Conservation (phyloP, 2,888 invertebrate genomes). For the Epistrophe grossulariae region DNA sequence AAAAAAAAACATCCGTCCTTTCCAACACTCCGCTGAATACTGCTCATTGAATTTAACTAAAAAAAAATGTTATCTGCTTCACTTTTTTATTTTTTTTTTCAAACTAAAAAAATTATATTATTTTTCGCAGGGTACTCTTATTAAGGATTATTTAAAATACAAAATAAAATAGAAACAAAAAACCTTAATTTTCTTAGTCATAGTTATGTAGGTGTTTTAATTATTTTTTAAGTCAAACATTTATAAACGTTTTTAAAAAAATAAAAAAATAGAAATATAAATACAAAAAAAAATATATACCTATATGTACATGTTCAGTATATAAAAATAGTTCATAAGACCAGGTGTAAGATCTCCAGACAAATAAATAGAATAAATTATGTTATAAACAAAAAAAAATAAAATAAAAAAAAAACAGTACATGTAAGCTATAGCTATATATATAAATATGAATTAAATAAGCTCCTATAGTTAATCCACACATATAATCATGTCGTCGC, state of each 20-base stretch:
- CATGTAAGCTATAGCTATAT: slow-evolving; percentile 16
- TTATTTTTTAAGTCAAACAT: slow-evolving; percentile 25
- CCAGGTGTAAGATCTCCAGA: slow-evolving; percentile 76
- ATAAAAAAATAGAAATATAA: background rate
- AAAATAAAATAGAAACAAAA: background rate
- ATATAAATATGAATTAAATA: slow-evolving; percentile 13
- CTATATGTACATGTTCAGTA: slow-evolving; percentile 14
- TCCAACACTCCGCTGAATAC: background rate
- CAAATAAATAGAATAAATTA: slow-evolving; percentile 74
- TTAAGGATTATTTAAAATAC: slow-evolving; percentile 16
- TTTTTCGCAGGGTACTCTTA: slow-evolving; percentile 33
- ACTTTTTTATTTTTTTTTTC: background rate
- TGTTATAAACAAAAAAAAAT: slow-evolving; percentile 18
- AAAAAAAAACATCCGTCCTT: slow-evolving; percentile 32
- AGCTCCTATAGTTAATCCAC: slow-evolving; percentile 20
- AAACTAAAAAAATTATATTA: slow-evolving; percentile 1
- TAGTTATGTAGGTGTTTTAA: slow-evolving; percentile 69
- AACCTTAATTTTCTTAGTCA: slow-evolving; percentile 58
- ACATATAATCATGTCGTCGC: slow-evolving; percentile 54
- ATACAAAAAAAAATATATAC: slow-evolving; percentile 23
- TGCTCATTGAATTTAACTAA: background rate
- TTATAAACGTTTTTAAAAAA: slow-evolving; percentile 48
- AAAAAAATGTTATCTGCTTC: slow-evolving; percentile 35
- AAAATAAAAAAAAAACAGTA: slow-evolving; percentile 23
- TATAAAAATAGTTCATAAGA: slow-evolving; percentile 57